Conservation (phyloP, 2,797 vertebrate species). For the Pteropus rufus region DNA sequence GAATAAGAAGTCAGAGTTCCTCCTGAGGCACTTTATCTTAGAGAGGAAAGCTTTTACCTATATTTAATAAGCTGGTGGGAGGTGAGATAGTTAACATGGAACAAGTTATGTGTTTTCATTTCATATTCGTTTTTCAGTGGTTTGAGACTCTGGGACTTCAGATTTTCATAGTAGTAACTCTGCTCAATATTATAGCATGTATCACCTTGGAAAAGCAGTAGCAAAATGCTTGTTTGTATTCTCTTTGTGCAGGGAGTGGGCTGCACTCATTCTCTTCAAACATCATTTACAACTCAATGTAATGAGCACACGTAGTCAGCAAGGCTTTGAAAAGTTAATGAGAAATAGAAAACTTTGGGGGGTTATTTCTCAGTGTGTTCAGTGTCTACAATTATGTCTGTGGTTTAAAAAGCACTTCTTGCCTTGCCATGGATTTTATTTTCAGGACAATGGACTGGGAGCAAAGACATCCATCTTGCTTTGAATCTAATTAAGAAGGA, state of each 20-base stretch:
- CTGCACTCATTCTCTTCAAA: slow-evolving; percentile 58
- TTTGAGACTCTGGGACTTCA: slow-evolving; percentile 34
- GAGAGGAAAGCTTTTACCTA: slow-evolving; percentile 1
- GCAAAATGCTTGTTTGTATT: slow-evolving; percentile 65
- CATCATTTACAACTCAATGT: slow-evolving; percentile 57
- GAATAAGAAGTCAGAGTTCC: slow-evolving; percentile 9
- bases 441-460: background rate
- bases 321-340: slow-evolving; percentile 68
- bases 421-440: background rate
- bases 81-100: slow-evolving; percentile 30
- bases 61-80: slow-evolving; percentile 43
- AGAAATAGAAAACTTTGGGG: slow-evolving; percentile 55
- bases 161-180: slow-evolving; percentile 50
- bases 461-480: background rate
- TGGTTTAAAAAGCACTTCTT: slow-evolving; percentile 19
- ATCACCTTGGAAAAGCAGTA: slow-evolving; percentile 62
- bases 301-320: slow-evolving; percentile 60
- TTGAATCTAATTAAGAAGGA: slow-evolving; percentile 29
- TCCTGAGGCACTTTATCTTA: slow-evolving; percentile 10
- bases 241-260: slow-evolving; percentile 41
- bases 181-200: slow-evolving; percentile 57
- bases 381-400: background rate
- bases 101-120: slow-evolving; percentile 21
- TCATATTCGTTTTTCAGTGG: slow-evolving; percentile 27
- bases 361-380: slow-evolving; percentile 19